Base-by-base conservation (phyloP, 2,888 invertebrate genomes). In the Lepidocyrtinus sp. region DNA sequence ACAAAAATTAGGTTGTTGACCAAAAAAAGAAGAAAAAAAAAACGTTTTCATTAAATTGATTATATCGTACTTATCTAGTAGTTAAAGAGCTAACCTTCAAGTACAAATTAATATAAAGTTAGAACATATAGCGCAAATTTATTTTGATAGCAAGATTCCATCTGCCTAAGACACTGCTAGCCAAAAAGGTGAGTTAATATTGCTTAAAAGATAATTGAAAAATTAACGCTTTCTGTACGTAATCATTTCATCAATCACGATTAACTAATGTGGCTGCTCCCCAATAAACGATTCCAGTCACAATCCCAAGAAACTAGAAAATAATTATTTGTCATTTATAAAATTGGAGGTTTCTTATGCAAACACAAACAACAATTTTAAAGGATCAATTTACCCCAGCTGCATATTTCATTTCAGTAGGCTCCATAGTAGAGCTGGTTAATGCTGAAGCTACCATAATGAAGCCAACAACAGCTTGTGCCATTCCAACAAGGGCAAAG, bases 221-320 rank as follows among this genome's bases (percentile, higher is more conserved):
- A n/a, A n/a, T n/a, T n/a, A n/a, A n/a, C 24, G 26, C 9, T 19
- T 25, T 5, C n/a, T 22, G n/a, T 25, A 63, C 7, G 9, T 59
- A 19, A 59, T 9, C 9, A 7, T 63, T 9, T 63, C 24, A n/a
- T 64, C 27, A 69, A 71, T 77, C 77, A 5, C 50, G 76, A 24
- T 71, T 71, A 25, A 75, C 71, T 46, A 82, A 55, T 5, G 77
- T 70, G 9, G 81, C 76, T 3, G 76, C 69, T 7, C 68, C 76
- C 81, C 81, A 81, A 25, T 81, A 77, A 19, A 77, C 69, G 19
- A 81, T 65, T 26, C 78, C 82, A 19, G 59, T 62, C 1, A 65
- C 67, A 9, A 82, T 78, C 15, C 77, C 77, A 19, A 82, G 22
- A 59, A 78, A 71, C 77, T 82, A 21, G 3, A 59, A 59, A 59